Evolutionary conservation across 2,797 vertebrate species (phyloP).

Genomic region (Lepus townsendii): DNA sequence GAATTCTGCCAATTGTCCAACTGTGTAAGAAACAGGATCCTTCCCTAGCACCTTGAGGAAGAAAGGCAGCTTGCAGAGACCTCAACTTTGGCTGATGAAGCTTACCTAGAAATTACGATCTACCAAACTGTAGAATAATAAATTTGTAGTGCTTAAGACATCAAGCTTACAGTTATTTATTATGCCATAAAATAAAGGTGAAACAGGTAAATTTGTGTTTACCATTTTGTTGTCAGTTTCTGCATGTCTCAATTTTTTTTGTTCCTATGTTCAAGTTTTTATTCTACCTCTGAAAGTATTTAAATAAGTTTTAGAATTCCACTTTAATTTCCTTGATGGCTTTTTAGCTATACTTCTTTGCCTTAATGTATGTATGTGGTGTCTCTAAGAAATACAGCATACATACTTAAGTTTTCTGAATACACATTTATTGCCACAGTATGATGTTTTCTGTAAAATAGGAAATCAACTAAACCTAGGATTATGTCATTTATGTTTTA

Average conservation of each 20-base stretch:
- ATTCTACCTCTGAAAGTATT: background rate
- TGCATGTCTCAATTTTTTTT: background rate
- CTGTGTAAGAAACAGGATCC: background rate
- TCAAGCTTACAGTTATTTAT: background rate
- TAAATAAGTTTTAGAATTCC: background rate
- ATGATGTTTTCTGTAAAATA: background rate
- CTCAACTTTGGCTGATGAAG: background rate
- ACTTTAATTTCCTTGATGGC: background rate
- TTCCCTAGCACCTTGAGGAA: background rate
- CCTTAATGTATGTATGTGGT: background rate
- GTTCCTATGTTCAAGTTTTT: background rate
- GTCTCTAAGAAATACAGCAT: background rate
- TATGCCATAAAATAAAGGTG: background rate
- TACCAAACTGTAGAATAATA: no score
- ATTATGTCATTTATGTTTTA: no score
- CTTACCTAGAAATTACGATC: background rate
- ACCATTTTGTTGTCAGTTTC: background rate
- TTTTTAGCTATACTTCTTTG: background rate
- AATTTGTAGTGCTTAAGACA: background rate
- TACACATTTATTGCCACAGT: background rate
- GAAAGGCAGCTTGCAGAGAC: background rate
- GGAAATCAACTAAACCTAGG: background rate
- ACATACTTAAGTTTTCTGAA: background rate
- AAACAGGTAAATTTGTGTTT: background rate
- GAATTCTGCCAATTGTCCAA: background rate